Conservation (phyloP, 2,113 vertebrate species). For the Phalacrocorax brasilianus region DNA sequence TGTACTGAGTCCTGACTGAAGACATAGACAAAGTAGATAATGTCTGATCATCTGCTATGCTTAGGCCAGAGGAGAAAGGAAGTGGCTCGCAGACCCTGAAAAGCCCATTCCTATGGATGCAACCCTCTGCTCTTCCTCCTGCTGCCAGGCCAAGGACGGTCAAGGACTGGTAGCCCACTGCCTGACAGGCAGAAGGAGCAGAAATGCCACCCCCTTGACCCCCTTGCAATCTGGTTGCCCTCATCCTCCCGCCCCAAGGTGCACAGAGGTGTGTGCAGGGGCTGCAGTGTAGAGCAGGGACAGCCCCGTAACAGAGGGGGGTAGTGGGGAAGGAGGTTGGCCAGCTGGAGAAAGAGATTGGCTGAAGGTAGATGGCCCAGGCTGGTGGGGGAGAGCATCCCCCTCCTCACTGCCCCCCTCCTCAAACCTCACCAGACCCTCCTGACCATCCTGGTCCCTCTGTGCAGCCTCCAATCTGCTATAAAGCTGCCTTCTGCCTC, state of each 20-base stretch:
- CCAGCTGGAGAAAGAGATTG: neutral
- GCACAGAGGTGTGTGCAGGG: rapidly evolving
- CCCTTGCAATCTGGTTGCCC: rapidly evolving
- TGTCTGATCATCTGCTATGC: neutral
- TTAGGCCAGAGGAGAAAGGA: neutral
- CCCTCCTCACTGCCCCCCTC: rapidly evolving
- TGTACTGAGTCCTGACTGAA: neutral
- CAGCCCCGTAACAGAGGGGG: rapidly evolving
- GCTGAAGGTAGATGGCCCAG: neutral
- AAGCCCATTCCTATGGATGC: neutral
- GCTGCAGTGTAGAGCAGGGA: neutral
- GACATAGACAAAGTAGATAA: neutral
- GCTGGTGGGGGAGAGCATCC: neutral
- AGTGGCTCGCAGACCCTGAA: neutral
- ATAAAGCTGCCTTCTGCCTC: neutral
- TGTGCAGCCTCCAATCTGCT: neutral
- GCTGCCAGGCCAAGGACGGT: neutral
- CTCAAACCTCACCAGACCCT: neutral
- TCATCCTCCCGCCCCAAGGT: neutral
- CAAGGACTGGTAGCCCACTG: neutral
- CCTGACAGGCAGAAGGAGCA: neutral
- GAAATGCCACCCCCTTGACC: rapidly evolving
- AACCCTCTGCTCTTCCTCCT: neutral
- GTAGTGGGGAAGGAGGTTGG: neutral
- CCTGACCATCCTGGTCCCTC: neutral